Base-by-base conservation (phyloP, 2,113 vertebrate genomes). In the Circaetus cinerascens region DNA sequence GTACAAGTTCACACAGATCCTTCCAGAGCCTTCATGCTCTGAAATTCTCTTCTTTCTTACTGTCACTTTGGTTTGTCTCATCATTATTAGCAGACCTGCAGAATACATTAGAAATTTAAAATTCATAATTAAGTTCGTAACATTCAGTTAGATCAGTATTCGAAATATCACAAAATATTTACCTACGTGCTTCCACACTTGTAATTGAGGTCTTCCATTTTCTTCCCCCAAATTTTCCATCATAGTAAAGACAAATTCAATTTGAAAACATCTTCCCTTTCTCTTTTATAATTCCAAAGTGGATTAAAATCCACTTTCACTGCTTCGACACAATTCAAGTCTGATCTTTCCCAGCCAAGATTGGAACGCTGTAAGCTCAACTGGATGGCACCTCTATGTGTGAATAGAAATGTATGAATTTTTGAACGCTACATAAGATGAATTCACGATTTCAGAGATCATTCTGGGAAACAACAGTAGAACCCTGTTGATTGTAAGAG, bases 1-100 rank as follows among this genome's bases (percentile, higher is more conserved):
- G 68, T 73, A 93, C 55, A 94, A 94, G 85, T 76, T 90, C 82
- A 86, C 71, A 86, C 41, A 90, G 82, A 94, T 95, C 71, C 94
- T 92, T 95, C 88, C 86, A 96, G 96, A 97, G 90, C 86, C 85
- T 86, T 94, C 92, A 94, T 27, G 88, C 94, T 92, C 95, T 93
- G 88, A 90, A 93, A 96, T 86, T 95, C 66, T 93, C 87, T 91
- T 96, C 90, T 83, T 90, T 92, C 82, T 85, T 85, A 85, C 87
- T 88, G 45, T 83, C 90, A 88, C 38, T 94, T 93, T 82, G 91
- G 69, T 95, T 94, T 93, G 74, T 64, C 78, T 95, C 85, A 89
- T 88, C 85, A 86, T 79, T 76, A 88, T 85, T 67, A 94, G 82
- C 23, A 94, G 85, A 94, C 75, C 85, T 96, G 94, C 78, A 94